Evolutionary conservation across 2,797 vertebrate genomes (phyloP), one percentile per base, ranked within the genome.

Genomic region (Huso huso): DNA sequence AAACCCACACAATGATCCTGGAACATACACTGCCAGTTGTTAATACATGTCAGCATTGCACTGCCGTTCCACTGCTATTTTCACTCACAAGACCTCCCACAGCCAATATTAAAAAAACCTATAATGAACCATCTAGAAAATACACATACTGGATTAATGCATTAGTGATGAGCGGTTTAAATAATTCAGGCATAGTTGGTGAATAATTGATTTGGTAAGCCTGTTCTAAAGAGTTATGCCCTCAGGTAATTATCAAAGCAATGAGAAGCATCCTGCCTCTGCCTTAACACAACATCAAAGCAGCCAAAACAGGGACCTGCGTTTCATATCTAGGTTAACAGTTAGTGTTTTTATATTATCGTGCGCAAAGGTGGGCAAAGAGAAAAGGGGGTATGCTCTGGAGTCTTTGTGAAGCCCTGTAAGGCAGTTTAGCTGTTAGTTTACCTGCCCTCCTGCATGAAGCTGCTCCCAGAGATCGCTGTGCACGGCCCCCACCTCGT

Each of bases 391-490:
- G 23, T 37, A 37, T 37, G 23, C 23, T 37, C 23, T 37, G 23
- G 4, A 37, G 23, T 37, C 23, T 37, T 37, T 37, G 23, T 3
- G 23, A 37, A 37, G 23, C 23, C 23, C 23, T 37, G 23, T 7
- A 10, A 55, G 52, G 52, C n/a, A 55, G 9, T 5, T 55, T 6
- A 55, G 55, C 5, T 59, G 65, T 49, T 0, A 1, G 0, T 74
- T 78, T 84, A 96, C 95, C 92, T 97, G 95, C 37, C 88, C 86
- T 74, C 95, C 95, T 78, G 93, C 77, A 73, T 95, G 94, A 60
- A 98, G 93, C 75, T 98, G 96, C 70, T 97, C 95, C 95, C 95
- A 98, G 7, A 98, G 86, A 72, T 96, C 94, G 1, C 95, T 93
- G 1, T 98, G 96, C 71, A 97, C 89, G 66, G 93, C 86, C 0